These are phyloP conservation scores for Mycogona germanica DNA, from an alignment of 2,888 invertebrate species.

Conservation along the genomic window DNA sequence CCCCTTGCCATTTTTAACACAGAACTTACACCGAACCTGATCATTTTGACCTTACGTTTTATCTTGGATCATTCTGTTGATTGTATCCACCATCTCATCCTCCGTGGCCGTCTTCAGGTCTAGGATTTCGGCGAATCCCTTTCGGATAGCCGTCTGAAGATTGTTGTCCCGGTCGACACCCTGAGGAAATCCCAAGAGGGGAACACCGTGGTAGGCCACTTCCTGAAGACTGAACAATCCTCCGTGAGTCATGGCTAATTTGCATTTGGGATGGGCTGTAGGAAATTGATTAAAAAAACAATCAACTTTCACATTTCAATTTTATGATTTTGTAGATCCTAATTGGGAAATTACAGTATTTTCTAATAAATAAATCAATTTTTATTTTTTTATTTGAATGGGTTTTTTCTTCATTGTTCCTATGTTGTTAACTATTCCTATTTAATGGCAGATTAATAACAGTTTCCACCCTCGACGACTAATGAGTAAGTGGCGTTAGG, in stretches of 20 bases:
- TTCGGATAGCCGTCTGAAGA: background rate
- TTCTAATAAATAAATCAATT: too few relatives aligned
- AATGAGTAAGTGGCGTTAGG: too few relatives aligned
- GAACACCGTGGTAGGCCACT: constrained; percentile 11
- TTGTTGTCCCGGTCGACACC: constrained; percentile 11
- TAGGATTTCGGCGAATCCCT: constrained; percentile 6
- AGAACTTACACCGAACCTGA: too few relatives aligned
- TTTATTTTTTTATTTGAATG: too few relatives aligned
- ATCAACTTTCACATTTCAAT: background rate
- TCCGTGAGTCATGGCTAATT: constrained; percentile 14
- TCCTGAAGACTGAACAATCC: constrained; percentile 11
- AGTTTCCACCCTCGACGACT: too few relatives aligned
- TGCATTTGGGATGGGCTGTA: constrained; percentile 15
- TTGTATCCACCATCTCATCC: constrained; percentile 2
- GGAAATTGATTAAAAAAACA: background rate
- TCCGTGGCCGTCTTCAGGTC: background rate
- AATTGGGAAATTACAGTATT: too few relatives aligned
- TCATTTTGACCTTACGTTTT: constrained; percentile 2
- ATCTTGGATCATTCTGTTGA: background rate
- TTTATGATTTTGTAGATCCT: background rate
- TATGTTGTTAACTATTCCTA: too few relatives aligned
- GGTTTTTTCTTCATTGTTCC: too few relatives aligned
- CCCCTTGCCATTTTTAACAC: background rate
- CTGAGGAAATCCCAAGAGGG: constrained; percentile 11
- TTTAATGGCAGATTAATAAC: too few relatives aligned